Evolutionary conservation across 1,140 invertebrate genomes (phyloP).

Genomic region (Psix sp.): DNA sequence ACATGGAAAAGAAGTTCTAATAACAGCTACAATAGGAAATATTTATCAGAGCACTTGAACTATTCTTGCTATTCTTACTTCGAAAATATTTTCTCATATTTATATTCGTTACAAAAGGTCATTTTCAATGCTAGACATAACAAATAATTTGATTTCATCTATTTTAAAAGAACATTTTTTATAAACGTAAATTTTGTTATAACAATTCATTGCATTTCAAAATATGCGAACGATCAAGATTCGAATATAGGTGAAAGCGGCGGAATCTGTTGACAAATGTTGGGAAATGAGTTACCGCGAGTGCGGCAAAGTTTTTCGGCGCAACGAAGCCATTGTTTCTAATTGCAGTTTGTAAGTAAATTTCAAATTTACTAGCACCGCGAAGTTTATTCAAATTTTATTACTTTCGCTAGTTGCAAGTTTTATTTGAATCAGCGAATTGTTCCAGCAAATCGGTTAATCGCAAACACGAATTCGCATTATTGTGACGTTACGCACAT

Average conservation of each 20-base stretch:
- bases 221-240: too few relatives aligned
- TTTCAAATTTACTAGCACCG: constrained; percentile 23
- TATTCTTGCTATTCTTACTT: too few relatives aligned
- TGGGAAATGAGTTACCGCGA: constrained; percentile 18
- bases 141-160: too few relatives aligned
- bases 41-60: constrained; percentile 17
- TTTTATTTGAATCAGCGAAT: constrained; percentile 41
- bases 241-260: background rate
- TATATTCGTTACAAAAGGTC: too few relatives aligned
- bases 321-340: constrained; percentile 40
- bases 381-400: constrained; percentile 45
- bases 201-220: too few relatives aligned
- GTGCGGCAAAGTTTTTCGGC: constrained; percentile 36
- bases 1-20: too few relatives aligned
- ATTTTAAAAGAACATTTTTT: too few relatives aligned
- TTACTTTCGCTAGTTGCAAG: constrained; percentile 29
- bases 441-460: constrained; percentile 37
- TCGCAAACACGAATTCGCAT: constrained; percentile 30
- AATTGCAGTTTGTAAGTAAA: constrained; percentile 53
- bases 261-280: constrained; percentile 24
- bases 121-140: too few relatives aligned
- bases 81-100: too few relatives aligned
- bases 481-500: constrained; percentile 12
- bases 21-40: too few relatives aligned
- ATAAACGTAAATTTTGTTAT: too few relatives aligned